Evolutionary conservation across 1,140 invertebrate genomes (phyloP).

Genomic region (Trichoplusia ni): DNA sequence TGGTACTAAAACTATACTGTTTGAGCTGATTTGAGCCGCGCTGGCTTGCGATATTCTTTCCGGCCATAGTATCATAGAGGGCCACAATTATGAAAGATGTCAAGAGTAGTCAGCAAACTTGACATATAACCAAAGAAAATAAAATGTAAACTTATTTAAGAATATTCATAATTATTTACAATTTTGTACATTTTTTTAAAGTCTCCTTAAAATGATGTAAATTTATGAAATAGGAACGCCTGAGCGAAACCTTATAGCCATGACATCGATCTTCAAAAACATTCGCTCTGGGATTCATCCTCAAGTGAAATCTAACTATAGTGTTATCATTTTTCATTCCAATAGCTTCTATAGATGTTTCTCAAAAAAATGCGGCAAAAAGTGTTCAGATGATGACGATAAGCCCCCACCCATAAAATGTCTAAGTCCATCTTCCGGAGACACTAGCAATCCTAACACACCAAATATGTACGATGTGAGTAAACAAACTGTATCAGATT

Average conservation of each 20-base stretch:
- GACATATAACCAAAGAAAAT: neutral
- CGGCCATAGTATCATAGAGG: too few species aligned
- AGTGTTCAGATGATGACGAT: neutral
- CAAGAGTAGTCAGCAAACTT: too few species aligned
- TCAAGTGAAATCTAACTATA: neutral
- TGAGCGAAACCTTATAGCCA: neutral
- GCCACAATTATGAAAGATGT: neutral
- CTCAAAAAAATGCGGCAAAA: neutral
- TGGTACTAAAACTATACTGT: too few species aligned
- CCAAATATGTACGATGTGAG: constrained; percentile 49
- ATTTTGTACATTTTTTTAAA: neutral
- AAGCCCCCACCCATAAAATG: too few species aligned
- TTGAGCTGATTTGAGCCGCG: too few species aligned
- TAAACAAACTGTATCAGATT: neutral
- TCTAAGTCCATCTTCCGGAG: too few species aligned
- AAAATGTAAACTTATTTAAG: neutral
- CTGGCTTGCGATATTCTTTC: too few species aligned
- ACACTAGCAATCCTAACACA: constrained; percentile 34
- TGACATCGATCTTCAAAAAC: neutral
- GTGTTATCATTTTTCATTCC: neutral
- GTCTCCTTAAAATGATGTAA: neutral
- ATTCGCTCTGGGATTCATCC: neutral
- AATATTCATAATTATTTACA: too few species aligned
- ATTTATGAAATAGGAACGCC: neutral
- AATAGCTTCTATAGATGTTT: too few species aligned